Base-by-base conservation (phyloP, 2,888 invertebrate genomes). In the Crossocerus cetratus region DNA sequence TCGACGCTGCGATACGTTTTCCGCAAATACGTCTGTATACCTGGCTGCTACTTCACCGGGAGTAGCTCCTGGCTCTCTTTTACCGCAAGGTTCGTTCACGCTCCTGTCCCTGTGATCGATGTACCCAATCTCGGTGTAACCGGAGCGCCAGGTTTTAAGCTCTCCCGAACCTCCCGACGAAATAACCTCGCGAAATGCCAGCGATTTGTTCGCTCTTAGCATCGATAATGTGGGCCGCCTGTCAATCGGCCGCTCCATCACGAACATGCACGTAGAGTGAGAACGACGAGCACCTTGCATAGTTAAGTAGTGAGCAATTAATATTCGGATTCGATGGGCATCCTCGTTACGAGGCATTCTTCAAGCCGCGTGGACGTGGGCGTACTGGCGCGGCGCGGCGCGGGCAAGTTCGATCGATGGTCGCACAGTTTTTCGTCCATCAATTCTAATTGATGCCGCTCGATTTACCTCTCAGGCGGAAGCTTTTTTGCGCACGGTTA, bases 391-490 rank as follows among this genome's bases (percentile, higher is more conserved):
- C n/a, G n/a, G n/a, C n/a, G n/a, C n/a, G n/a, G n/a, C n/a, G n/a
- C n/a, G 69, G 78, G 75, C 76, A 74, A 74, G 71, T 76, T 58
- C 74, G 73, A 76, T 78, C 74, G 69, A 58, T 64, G 45, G 42
- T 49, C 64, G 45, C 56, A 63, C 56, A 65, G 67, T 76, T 78
- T 77, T 79, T 72, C 79, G 73, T 81, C 64, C 76, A 79, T 79
- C 78, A 79, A 76, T 79, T 76, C 76, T 79, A 79, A 79, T 79
- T 69, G 76, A 79, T 79, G 60, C 76, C 71, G 76, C 80, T 76
- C 79, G 71, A 74, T 78, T 79, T 73, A 71, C 73, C 68, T 73
- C 69, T 65, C 58, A 16, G 65, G 64, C 54, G 44, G 57, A 62
- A 58, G 61, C 58, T 70, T 69, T 49, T 56, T 74, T 72, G 61